Conservation (phyloP, 2,888 invertebrate species). For the Branchipolynoe longqiensis region DNA sequence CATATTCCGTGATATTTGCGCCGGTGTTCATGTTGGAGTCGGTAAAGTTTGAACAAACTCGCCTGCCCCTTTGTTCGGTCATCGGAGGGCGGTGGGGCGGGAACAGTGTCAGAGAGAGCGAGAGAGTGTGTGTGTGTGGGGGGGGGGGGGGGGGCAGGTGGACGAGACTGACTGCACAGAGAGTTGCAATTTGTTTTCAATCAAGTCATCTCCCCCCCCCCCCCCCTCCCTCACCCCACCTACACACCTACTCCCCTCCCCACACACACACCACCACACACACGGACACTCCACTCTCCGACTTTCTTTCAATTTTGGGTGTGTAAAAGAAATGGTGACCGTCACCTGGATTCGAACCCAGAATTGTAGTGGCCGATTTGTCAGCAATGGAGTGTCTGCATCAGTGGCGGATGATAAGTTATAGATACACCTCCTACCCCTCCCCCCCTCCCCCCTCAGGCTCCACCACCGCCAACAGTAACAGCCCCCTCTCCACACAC, state of each 20-base stretch:
- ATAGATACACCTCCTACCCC: background rate
- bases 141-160: conserved; percentile 15
- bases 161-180: background rate
- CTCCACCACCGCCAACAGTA: too few species aligned
- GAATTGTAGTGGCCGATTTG: conserved; percentile 17
- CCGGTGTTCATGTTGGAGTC: background rate
- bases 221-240: background rate
- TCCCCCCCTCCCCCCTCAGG: background rate
- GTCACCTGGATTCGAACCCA: background rate
- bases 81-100: too few species aligned
- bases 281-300: too few species aligned
- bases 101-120: too few species aligned
- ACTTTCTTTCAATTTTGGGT: too few species aligned
- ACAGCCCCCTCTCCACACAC: too few species aligned
- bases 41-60: conserved; percentile 23
- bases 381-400: background rate
- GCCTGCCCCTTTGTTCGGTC: background rate
- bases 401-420: background rate
- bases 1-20: conserved; percentile 23
- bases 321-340: too few species aligned
- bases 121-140: background rate
- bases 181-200: conserved; percentile 50
- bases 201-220: background rate
- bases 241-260: too few species aligned
- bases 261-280: too few species aligned